phyloP scores from a whole-genome alignment of 2,113 vertebrate genomes.

The Fulica atra region DNA sequence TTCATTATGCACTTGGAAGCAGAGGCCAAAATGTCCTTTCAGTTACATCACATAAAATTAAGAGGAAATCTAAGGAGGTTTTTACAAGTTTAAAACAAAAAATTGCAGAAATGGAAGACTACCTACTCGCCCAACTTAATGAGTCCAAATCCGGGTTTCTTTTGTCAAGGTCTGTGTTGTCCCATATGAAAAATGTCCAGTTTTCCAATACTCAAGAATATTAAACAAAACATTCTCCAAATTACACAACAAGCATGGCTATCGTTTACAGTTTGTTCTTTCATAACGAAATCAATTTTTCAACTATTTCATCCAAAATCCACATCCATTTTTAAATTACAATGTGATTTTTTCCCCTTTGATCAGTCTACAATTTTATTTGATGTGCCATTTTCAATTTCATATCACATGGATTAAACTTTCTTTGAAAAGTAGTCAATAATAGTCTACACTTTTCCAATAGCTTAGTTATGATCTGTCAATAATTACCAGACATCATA shows the following conservation, averaged over 20 bases:
- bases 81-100: neutral
- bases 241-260: neutral
- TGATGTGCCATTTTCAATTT: neutral
- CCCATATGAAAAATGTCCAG: neutral
- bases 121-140: neutral
- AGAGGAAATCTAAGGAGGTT: neutral
- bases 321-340: neutral
- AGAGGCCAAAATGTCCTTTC: neutral
- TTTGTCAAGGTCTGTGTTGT: neutral
- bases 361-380: neutral
- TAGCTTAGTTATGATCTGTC: neutral
- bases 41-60: neutral
- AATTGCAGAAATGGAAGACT: neutral
- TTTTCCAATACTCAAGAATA: neutral
- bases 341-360: neutral
- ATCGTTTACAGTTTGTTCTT: neutral
- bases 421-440: neutral
- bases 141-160: neutral
- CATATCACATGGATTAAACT: neutral
- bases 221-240: neutral
- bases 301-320: neutral
- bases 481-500: neutral
- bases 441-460: neutral
- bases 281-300: neutral
- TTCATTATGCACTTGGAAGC: neutral